Base-by-base conservation (phyloP, 2,113 vertebrate species). In the Xiphorhynchus elegans region DNA sequence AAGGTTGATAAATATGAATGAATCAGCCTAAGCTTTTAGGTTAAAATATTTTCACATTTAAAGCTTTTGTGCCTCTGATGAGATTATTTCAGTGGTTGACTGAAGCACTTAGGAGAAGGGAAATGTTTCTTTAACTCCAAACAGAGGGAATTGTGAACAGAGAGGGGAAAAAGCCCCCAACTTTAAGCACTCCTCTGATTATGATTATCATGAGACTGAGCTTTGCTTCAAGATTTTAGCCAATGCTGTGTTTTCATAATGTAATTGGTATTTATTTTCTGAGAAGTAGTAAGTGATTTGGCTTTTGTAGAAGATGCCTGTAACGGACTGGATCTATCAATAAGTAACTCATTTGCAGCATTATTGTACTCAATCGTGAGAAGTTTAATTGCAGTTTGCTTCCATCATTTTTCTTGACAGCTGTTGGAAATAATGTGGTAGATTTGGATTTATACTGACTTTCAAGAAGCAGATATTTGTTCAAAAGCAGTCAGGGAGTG, bases 391-490 rank as follows among this genome's bases (percentile, higher is more conserved):
- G 83, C 91, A 76, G 82, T 96, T 98, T 97, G 49, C 88, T 92
- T 96, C 74, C 49, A 53, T 95, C 59, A 20, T 93, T 97, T 97
- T 95, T 96, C 84, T 85, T 89, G 95, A 96, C 96, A 95, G 49
- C 82, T 96, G 81, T 58, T 85, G 90, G 95, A 94, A 97, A 97
- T 91, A 96, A 79, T 79, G 89, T 84, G 83, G 64, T 95, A 95
- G 97, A 96, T 95, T 94, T 94, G 88, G 89, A 91, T 96, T 97
- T 97, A 94, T 95, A 89, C 91, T 62, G 88, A 97, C 96, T 97
- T 97, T 97, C 93, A 97, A 96, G 96, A 95, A 97, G 95, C 90
- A 93, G 89, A 75, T 97, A 97, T 97, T 97, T 98, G 96, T 97
- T 97, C 96, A 95, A 97, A 96, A 94, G 95, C 97, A 95, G 95